phyloP scores from a whole-genome alignment of 2,888 invertebrate genomes.

The Entomobrya multifasciata region DNA sequence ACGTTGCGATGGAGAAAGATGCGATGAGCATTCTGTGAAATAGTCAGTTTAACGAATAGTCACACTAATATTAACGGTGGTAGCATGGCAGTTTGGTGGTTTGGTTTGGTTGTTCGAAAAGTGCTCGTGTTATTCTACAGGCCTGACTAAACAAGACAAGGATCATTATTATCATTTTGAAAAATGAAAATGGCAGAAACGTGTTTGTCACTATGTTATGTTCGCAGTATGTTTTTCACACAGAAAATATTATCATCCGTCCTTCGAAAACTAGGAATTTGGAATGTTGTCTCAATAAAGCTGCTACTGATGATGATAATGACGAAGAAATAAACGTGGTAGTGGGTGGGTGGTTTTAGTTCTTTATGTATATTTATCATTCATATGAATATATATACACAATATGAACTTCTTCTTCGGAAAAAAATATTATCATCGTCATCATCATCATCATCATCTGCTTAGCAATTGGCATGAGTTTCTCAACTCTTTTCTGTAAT shows the following conservation, averaged over 20 bases:
- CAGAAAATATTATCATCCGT: slow-evolving; percentile 48
- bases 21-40: too few relatives aligned
- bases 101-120: too few relatives aligned
- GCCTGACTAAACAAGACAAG: neutral
- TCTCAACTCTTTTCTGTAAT: too few relatives aligned
- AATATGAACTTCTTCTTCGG: too few relatives aligned
- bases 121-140: too few relatives aligned
- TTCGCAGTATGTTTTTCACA: neutral
- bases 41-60: too few relatives aligned
- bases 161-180: slow-evolving; percentile 35
- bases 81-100: neutral
- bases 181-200: slow-evolving; percentile 31
- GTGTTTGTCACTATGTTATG: slow-evolving; percentile 23
- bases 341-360: slow-evolving; percentile 52
- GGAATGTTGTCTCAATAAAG: slow-evolving; percentile 62
- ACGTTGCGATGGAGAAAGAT: too few relatives aligned
- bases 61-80: neutral
- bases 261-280: slow-evolving; percentile 70
- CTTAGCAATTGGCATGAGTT: too few relatives aligned
- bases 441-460: neutral
- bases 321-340: neutral
- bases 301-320: slow-evolving; percentile 22
- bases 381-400: too few relatives aligned
- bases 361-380: neutral
- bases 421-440: slow-evolving; percentile 18